Conservation (phyloP, 2,797 vertebrate genomes). For the Notolabrus celidotus region DNA sequence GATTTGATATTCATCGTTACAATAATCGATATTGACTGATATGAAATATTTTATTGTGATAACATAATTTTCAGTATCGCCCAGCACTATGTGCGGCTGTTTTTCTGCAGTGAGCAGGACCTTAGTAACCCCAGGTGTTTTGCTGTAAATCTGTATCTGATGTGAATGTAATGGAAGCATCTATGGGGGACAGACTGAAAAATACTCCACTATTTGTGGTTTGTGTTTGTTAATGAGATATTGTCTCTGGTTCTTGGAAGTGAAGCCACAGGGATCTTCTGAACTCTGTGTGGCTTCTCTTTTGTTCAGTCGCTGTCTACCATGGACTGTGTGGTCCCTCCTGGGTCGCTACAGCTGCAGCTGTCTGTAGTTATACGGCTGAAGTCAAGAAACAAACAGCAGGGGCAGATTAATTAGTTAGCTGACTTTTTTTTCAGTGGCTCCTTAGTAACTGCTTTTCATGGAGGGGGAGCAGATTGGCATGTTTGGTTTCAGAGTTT, state of each 20-base stretch:
- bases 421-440: neutral
- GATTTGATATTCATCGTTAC: too few species aligned
- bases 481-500: neutral
- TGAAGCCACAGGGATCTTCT: neutral
- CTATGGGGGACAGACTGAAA: neutral
- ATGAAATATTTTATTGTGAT: too few species aligned
- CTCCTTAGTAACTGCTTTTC: neutral
- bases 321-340: neutral
- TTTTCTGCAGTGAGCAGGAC: neutral
- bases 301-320: neutral
- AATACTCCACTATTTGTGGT: neutral
- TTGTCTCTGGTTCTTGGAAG: neutral
- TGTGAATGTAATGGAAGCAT: neutral
- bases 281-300: neutral
- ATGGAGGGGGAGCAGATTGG: neutral
- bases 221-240: neutral
- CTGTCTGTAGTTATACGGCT: neutral
- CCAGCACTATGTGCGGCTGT: neutral
- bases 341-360: neutral
- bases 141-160: neutral
- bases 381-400: neutral
- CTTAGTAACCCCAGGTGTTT: constrained; percentile 1
- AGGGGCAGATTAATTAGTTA: neutral
- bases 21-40: too few species aligned
- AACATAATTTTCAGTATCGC: too few species aligned